These are phyloP conservation scores for Campylorhamphus procurvoides DNA, from an alignment of 2,113 vertebrate species.

Conservation along the genomic window DNA sequence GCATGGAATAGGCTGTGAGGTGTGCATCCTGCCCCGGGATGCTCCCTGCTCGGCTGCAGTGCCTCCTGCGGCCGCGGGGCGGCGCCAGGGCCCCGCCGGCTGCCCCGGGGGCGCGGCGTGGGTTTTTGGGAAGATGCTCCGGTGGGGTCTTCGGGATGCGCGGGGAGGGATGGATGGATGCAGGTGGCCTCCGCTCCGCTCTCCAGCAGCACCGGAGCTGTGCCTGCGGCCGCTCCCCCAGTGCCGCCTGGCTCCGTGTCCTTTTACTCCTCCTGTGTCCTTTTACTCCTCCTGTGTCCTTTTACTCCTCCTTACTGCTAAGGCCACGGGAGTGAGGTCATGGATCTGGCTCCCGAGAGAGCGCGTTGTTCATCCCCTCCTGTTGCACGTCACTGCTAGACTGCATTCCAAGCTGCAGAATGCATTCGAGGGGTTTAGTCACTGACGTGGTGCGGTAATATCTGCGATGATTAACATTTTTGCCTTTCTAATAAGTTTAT, in stretches of 20 bases:
- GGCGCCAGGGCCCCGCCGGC: neutral
- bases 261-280: too few relatives aligned
- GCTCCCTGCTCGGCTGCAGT: too few relatives aligned
- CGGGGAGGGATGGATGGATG: fast-evolving
- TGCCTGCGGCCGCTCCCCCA: fast-evolving
- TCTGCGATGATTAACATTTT: neutral
- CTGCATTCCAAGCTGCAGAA: neutral
- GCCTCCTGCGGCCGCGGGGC: neutral
- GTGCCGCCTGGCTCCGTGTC: neutral
- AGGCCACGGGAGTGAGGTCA: neutral
- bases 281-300: too few relatives aligned
- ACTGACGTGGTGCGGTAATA: neutral
- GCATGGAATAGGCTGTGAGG: fast-evolving
- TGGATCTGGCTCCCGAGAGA: neutral
- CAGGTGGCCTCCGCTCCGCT: fast-evolving
- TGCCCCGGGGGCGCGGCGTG: too few relatives aligned
- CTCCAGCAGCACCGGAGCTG: fast-evolving
- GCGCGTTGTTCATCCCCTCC: neutral
- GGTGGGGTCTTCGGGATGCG: fast-evolving
- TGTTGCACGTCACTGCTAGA: neutral
- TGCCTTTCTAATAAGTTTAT: conserved; percentile 1
- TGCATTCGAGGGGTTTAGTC: neutral
- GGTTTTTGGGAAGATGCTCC: too few relatives aligned
- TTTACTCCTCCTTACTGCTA: neutral
- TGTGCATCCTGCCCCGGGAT: too few relatives aligned